Base-by-base conservation (phyloP, 2,113 vertebrate genomes). In the Platichthys flesus region DNA sequence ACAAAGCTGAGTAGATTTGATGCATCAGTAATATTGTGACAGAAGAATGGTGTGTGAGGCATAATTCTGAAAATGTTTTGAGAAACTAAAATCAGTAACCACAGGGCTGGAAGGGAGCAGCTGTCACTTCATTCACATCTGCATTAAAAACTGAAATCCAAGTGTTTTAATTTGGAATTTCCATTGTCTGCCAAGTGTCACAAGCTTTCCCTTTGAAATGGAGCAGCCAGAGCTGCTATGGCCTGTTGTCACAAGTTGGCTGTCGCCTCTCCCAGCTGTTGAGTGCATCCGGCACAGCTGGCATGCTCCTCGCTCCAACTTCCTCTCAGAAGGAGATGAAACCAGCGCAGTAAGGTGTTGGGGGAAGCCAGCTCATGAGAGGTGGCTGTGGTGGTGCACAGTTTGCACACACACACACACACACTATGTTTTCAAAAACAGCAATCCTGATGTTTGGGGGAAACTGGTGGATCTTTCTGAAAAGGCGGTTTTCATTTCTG, bases 231-330 rank as follows among this genome's bases (percentile, higher is more conserved):
- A 73, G 74, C 61, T 69, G 55, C 71, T 47, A 15, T 14, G 45
- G 31, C 78, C 42, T 55, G 60, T 79, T 79, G 70, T 85, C 74
- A 67, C 74, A 71, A 71, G 86, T 74, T 67, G 67, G 49, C 21
- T 86, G 82, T 85, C 79, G 71, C 65, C 71, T 66, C 21, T 58
- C 67, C 88, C 82, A 88, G 86, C 78, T 88, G 89, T 71, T 81
- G 65, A 49, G 74, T 14, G 67, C 74, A 74, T 79, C 71, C 63
- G 60, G 74, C 78, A 82, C 89, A 90, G 78, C 87, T 89, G 87
- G 85, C 61, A 42, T 3, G 24, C 76, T 86, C 68, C 51, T 76
- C 37, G 31, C 80, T 81, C 77, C 82, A 74, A 52, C 76, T 74
- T 83, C 78, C 66, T 66, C 61, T 82, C 58, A 37, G 55, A 55